Evolutionary conservation across 2,888 invertebrate species (phyloP).

Genomic region (Pecten maximus): DNA sequence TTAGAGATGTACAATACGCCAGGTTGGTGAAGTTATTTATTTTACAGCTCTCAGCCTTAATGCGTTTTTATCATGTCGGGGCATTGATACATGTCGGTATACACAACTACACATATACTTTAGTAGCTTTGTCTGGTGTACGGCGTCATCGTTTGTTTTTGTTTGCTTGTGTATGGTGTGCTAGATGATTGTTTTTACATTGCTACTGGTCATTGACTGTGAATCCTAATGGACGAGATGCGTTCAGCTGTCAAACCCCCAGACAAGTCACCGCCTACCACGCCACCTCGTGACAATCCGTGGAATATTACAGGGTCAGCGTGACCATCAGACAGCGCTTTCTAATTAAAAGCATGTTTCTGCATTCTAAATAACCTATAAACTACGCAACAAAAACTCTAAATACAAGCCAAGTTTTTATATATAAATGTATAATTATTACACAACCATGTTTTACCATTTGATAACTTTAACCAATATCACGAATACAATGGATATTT

Average conservation of each 20-base stretch:
- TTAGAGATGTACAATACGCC: too few relatives aligned
- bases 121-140: too few relatives aligned
- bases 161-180: background rate
- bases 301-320: background rate
- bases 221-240: background rate
- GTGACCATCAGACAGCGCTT: background rate
- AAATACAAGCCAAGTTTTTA: background rate
- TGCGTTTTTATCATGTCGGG: too few relatives aligned
- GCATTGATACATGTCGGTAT: too few relatives aligned
- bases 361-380: background rate
- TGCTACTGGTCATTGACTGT: background rate
- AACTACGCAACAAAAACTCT: background rate
- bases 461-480: background rate
- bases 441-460: background rate
- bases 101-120: too few relatives aligned
- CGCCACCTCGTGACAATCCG: background rate
- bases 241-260: background rate
- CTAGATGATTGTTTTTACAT: background rate
- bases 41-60: too few relatives aligned
- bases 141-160: background rate
- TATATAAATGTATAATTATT: background rate
- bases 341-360: background rate
- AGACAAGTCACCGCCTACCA: background rate
- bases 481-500: background rate
- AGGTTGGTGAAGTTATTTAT: too few relatives aligned